Percentiles rank a stretch among this genome's conserved stretches.
These are phyloP conservation scores for honey bee (Apis mellifera) DNA, from an alignment of 1,140 invertebrate genomes.

Conservation along the genomic window Amel_HAv3.1 CM009932.2:13793501-13794000, in stretches of 20 bases:
- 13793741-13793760: constrained; percentile 31
- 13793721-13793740: constrained; percentile 30
- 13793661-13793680: too few species aligned
- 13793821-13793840: constrained; percentile 48
- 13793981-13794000: neutral
- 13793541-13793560: too few species aligned
- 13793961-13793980: constrained; percentile 19
- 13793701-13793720: too few species aligned
- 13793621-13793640: too few species aligned
- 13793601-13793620: too few species aligned
- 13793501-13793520: neutral
- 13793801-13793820: constrained; percentile 28
- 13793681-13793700: too few species aligned
- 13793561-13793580: too few species aligned
- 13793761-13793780: neutral
- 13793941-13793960: constrained; percentile 54
- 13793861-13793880: constrained; percentile 69
- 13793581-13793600: too few species aligned
- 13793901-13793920: constrained; percentile 51
- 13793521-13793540: too few species aligned
- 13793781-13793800: neutral
- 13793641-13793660: too few species aligned
- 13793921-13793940: constrained; percentile 21
- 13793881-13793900: constrained; percentile 68
- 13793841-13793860: constrained; percentile 69